Evolutionary conservation across 2,888 invertebrate species (phyloP).

Genomic region (Volucella inflata): DNA sequence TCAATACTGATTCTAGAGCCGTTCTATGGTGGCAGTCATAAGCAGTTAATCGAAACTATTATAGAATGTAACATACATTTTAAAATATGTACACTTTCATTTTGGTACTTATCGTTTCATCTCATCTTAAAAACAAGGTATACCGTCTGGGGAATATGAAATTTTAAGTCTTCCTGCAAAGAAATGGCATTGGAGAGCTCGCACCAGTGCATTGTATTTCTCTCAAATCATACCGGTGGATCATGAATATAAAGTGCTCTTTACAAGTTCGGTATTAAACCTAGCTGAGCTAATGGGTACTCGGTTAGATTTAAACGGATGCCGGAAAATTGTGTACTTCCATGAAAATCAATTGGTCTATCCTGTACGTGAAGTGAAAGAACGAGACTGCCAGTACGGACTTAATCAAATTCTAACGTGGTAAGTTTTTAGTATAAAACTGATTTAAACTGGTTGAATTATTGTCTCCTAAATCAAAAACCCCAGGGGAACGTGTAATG

Average conservation of each 20-base stretch:
- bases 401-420: constrained; percentile 90
- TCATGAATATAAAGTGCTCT: constrained; percentile 85
- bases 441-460: neutral
- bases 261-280: constrained; percentile 89
- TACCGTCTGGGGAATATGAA: constrained; percentile 82
- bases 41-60: constrained; percentile 86
- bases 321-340: constrained; percentile 89
- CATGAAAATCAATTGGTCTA: constrained; percentile 91
- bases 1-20: constrained; percentile 87
- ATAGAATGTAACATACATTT: constrained; percentile 80
- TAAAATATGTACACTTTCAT: neutral
- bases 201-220: constrained; percentile 88
- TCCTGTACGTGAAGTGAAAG: constrained; percentile 87
- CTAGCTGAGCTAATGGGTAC: constrained; percentile 88
- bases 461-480: no score
- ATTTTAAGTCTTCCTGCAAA: constrained; percentile 87
- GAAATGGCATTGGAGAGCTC: constrained; percentile 91
- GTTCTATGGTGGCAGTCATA: constrained; percentile 90
- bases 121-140: constrained; percentile 77
- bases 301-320: constrained; percentile 86
- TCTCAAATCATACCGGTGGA: constrained; percentile 86
- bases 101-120: constrained; percentile 54
- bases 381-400: constrained; percentile 90
- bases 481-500: no score
- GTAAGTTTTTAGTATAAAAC: constrained; percentile 81